These are phyloP conservation scores for Parazoanthus atlanticus DNA, from an alignment of 92 coral and sea anemone genomes.

Conservation along the genomic window DNA sequence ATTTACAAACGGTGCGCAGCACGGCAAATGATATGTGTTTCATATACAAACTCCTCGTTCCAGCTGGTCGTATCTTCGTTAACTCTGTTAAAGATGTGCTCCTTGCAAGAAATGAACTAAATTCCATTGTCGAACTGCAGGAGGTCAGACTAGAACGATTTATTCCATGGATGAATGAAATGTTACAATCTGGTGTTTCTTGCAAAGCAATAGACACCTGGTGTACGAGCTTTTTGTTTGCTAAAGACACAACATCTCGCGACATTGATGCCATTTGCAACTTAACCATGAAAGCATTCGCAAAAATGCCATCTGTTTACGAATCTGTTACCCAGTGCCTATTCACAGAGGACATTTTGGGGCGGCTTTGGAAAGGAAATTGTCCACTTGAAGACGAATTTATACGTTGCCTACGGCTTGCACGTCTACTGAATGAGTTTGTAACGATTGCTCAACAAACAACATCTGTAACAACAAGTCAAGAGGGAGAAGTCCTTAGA, in stretches of 20 bases:
- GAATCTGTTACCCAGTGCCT: constrained; percentile 36
- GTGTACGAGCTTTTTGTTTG: constrained; percentile 61
- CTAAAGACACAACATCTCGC: constrained; percentile 48
- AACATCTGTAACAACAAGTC: constrained; percentile 22
- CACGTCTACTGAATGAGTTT: constrained; percentile 68
- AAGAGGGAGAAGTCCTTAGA: constrained; percentile 24
- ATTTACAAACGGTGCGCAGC: neutral
- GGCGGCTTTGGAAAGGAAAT: neutral
- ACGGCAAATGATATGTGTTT: neutral
- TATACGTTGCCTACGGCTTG: constrained; percentile 55
- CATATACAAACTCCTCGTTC: constrained; percentile 20
- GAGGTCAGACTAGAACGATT: constrained; percentile 52
- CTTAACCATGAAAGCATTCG: constrained; percentile 36
- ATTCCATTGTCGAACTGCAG: constrained; percentile 37
- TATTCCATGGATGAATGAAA: constrained; percentile 60
- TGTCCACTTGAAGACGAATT: constrained; percentile 4
- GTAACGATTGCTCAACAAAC: constrained; percentile 17
- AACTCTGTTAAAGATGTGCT: constrained; percentile 39
- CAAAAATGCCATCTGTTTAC: constrained; percentile 39
- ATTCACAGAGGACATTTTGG: constrained; percentile 47
- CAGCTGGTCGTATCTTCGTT: constrained; percentile 27
- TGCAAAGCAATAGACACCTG: constrained; percentile 57
- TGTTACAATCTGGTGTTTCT: constrained; percentile 51
- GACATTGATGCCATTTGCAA: constrained; percentile 66
- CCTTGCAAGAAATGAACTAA: constrained; percentile 15